Base-by-base conservation (phyloP, 2,113 vertebrate species). In the Takifugu flavidus region DNA sequence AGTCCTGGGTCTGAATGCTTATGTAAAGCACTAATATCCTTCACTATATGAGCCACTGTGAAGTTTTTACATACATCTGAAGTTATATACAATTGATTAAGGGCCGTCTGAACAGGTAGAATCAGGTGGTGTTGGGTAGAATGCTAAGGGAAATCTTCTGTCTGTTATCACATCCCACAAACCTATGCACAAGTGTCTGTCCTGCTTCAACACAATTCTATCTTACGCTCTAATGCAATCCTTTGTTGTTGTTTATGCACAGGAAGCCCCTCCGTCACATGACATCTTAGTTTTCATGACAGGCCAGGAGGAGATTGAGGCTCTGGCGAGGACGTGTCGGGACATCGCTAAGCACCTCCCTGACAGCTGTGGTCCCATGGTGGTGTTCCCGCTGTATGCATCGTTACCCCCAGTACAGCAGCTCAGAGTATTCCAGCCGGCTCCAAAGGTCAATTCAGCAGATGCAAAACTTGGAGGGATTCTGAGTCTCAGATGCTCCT, bases 301-400 rank as follows among this genome's bases (percentile, higher is more conserved):
- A 0, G 97, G 96, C 28, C 96, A 98, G 87, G 97, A 99, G 82
- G 97, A 99, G 84, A 99, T 99, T 0, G 97, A 99, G 85, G 95
- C 94, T 2, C 92, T 97, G 88, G 94, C 94, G 29, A 94, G 94
- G 87, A 96, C 94, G 1, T 98, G 97, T 45, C 87, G 94, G 47
- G 96, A 98, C 59, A 92, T 99, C 8, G 83, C 94, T 10, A 96
- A 94, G 65, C 94, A 98, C 44, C 92, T 98, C 13, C 95, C 95
- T 0, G 94, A 95, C 0, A 83, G 91, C 80, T 94, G 93, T 49
- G 86, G 92, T 0, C 74, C 88, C 1, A 92, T 99, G 93, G 43
- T 85, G 0, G 94, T 96, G 43, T 87, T 96, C 70, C 94, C 96
- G 2, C 86, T 99, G 25, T 99, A 99, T 0, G 95, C 96, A 27